Base-by-base conservation (phyloP, 2,797 vertebrate genomes). In the Hypotaenidia philippensis region DNA sequence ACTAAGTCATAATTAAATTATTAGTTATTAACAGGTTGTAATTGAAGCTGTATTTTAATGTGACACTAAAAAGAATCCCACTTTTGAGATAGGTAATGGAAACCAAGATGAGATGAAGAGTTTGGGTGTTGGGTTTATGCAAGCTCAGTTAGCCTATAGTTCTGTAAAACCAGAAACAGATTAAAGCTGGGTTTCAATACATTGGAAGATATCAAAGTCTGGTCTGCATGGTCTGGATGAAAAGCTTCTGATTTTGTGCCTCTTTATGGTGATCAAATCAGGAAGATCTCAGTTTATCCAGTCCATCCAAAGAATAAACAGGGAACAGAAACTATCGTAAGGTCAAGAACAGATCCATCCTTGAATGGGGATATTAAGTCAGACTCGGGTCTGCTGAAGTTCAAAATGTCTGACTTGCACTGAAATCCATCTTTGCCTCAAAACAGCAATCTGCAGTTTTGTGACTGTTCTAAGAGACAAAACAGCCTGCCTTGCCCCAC, bases 11-110 rank as follows among this genome's bases (percentile, higher is more conserved):
- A 93, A 94, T 96, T 94, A 96, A 94, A 80, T 89, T 47, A 91
- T 95, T 91, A 93, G 81, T 95, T 95, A 95, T 93, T 94, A 96
- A 89, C 60, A 93, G 82, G 87, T 69, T 78, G 64, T 82, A 95
- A 94, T 70, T 92, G 91, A 95, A 97, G 60, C 50, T 90, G 45
- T 70, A 77, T 25, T 94, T 94, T n/a, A 89, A 66, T 29, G 15
- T 40, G 76, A 89, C 36, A 80, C 36, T 83, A 15, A 7, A 25
- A 45, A 90, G 80, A 79, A 74, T 29, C n/a, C 47, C n/a, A 41
- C 25, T 79, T 89, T 88, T 32, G 64, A 90, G 68, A 36, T 15
- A 68, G 55, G 60, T 88, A 86, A 70, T 84, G 63, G 56, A 92
- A 94, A 76, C 34, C 50, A 84, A 91, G 41, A 69, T 8, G 26